These are phyloP conservation scores for Pangasius krempfi DNA, from an alignment of 2,797 vertebrate species.

Conservation along the genomic window DNA sequence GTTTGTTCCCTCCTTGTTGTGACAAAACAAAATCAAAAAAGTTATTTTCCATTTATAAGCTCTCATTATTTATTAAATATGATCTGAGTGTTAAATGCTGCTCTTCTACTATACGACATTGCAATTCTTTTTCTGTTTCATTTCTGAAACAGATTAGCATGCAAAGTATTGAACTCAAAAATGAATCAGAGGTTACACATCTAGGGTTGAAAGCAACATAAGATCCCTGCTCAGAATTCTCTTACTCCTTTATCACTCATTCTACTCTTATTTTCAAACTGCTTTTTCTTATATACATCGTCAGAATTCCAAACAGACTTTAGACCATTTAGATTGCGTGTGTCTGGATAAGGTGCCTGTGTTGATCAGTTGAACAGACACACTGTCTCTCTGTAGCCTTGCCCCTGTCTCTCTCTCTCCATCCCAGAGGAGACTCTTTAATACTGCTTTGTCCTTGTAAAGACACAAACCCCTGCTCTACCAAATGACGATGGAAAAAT, in stretches of 20 bases:
- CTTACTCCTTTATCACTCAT: not conserved
- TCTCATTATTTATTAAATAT: not conserved
- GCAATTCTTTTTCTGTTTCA: not conserved
- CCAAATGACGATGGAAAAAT: constrained; percentile 12
- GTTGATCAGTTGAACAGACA: constrained; percentile 41
- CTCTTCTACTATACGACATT: not conserved
- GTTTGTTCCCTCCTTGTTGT: not conserved
- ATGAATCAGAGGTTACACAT: not conserved
- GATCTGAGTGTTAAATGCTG: not conserved
- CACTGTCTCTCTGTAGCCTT: constrained; percentile 28
- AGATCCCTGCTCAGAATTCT: not conserved
- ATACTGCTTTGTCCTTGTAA: constrained; percentile 45
- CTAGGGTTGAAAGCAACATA: not conserved
- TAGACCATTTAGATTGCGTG: not conserved
- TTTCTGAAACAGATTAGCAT: too few species aligned
- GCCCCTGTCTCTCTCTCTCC: not conserved
- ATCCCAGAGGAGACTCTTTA: constrained; percentile 39
- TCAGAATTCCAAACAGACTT: constrained; percentile 21
- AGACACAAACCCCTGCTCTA: constrained; percentile 15
- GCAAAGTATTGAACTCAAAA: not conserved
- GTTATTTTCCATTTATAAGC: not conserved
- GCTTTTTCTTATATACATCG: not conserved
- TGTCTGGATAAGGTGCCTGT: constrained; percentile 37
- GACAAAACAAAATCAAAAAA: not conserved
- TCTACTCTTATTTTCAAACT: not conserved